Base-by-base conservation (phyloP, 2,797 vertebrate genomes). In the Hoplostethus mediterraneus region DNA sequence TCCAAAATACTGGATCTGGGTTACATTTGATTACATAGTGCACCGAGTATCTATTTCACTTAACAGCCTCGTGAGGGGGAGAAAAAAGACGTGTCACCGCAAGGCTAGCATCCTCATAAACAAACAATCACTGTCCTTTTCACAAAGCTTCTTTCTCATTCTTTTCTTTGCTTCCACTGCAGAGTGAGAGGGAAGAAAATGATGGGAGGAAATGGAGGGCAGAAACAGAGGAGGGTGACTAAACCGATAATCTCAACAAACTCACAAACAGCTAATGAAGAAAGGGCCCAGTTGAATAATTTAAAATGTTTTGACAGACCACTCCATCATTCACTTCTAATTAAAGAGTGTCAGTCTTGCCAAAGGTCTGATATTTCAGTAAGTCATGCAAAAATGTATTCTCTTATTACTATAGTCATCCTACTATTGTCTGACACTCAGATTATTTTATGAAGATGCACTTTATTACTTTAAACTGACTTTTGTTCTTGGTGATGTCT, bases 231-330 rank as follows among this genome's bases (percentile, higher is more conserved):
- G 36, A 58, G 52, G 59, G 64, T 36, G 62, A 81, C 71, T 53
- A 68, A 86, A 80, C 70, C 69, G 47, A 88, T 83, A 88, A 86
- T 80, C 77, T 77, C 74, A 71, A 89, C 83, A 91, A 82, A 84
- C 76, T 87, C 81, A 82, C 90, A 89, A 90, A 90, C 80, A 87
- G 68, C 56, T 69, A 85, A 88, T 82, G 66, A 82, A 69, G 84
- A 82, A 75, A 70, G 58, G 71, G 76, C 56, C 60, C 25, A 13
- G 54, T 71, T 93, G 84, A 94, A 94, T 93, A 90, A 93, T 94
- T 94, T 71, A 92, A 85, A 87, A 63, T 60, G 65, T 72, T 86
- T 73, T 91, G 88, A 93, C 85, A 73, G 75, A 81, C 77, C 77
- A 30, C 72, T 93, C 79, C 71, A 91, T 93, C 87, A 90, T 63